Conservation (phyloP, 2,113 vertebrate genomes). For the Larimichthys crocea region DNA sequence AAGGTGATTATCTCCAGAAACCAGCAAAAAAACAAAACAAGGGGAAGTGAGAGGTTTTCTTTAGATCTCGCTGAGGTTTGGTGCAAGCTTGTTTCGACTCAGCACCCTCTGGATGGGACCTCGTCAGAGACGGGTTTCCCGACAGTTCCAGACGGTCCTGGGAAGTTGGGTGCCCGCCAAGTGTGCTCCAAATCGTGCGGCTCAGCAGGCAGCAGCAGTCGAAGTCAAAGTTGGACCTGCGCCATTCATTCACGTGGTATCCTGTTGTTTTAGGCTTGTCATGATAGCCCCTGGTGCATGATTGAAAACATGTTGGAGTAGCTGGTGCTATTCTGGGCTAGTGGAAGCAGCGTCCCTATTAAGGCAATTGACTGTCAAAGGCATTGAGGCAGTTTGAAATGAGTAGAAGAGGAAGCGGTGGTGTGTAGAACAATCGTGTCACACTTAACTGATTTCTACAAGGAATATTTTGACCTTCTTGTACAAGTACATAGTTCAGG, state of each 20-base stretch:
- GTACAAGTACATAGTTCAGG: conserved; percentile 8
- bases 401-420: conserved; percentile 44
- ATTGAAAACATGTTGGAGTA: conserved; percentile 71
- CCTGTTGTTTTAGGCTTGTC: conserved; percentile 75
- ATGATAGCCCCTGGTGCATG: conserved; percentile 65
- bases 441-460: conserved; percentile 7
- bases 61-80: conserved; percentile 38
- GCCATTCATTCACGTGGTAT: conserved; percentile 74
- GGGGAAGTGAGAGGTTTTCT: conserved; percentile 33
- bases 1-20: conserved; percentile 35
- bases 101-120: conserved; percentile 26
- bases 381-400: conserved; percentile 19
- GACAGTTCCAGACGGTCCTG: conserved; percentile 47
- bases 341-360: conserved; percentile 47
- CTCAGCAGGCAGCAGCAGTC: conserved; percentile 47
- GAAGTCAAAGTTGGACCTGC: conserved; percentile 38
- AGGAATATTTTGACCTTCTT: neutral
- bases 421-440: conserved; percentile 40
- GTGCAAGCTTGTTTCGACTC: conserved; percentile 29
- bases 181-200: conserved; percentile 22
- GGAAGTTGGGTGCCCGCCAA: conserved; percentile 55
- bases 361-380: conserved; percentile 54
- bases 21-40: neutral
- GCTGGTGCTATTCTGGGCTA: conserved; percentile 55
- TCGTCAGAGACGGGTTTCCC: conserved; percentile 50